Percentiles rank a stretch among this genome's conserved stretches.
Conservation (phyloP, 2,797 vertebrate species). For the Carcharodon carcharias region DNA sequence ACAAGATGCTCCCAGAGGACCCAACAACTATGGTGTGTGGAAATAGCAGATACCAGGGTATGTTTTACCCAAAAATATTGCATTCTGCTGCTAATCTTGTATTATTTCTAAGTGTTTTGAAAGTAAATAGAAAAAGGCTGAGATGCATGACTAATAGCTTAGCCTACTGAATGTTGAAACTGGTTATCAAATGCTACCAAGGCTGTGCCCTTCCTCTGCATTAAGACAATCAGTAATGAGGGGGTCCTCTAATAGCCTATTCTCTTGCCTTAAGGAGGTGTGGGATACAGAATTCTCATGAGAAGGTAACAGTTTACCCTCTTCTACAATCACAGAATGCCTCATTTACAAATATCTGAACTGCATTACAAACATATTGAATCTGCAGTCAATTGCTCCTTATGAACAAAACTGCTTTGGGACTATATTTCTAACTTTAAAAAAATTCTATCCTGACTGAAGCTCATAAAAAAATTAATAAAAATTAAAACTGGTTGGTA, state of each 20-base stretch:
- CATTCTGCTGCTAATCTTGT: conserved; percentile 79
- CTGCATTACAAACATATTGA: conserved; percentile 65
- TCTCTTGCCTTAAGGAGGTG: conserved; percentile 79
- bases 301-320: conserved; percentile 77
- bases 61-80: conserved; percentile 78
- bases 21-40: conserved; percentile 67
- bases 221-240: conserved; percentile 98
- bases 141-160: conserved; percentile 97
- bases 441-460: conserved; percentile 38
- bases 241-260: conserved; percentile 72
- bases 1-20: conserved; percentile 72
- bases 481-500: not conserved
- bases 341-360: conserved; percentile 75
- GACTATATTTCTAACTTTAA: conserved; percentile 50
- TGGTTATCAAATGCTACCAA: conserved; percentile 91
- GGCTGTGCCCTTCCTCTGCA: conserved; percentile 84
- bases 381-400: conserved; percentile 49
- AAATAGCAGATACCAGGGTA: conserved; percentile 75
- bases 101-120: conserved; percentile 83
- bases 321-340: conserved; percentile 70
- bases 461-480: not conserved
- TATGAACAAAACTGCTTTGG: conserved; percentile 41
- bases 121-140: conserved; percentile 79
- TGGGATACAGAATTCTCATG: conserved; percentile 70
- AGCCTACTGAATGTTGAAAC: conserved; percentile 92